Conservation (phyloP, 64 coral and sea anemone genomes). For the Dendronephthya gigantea region DNA sequence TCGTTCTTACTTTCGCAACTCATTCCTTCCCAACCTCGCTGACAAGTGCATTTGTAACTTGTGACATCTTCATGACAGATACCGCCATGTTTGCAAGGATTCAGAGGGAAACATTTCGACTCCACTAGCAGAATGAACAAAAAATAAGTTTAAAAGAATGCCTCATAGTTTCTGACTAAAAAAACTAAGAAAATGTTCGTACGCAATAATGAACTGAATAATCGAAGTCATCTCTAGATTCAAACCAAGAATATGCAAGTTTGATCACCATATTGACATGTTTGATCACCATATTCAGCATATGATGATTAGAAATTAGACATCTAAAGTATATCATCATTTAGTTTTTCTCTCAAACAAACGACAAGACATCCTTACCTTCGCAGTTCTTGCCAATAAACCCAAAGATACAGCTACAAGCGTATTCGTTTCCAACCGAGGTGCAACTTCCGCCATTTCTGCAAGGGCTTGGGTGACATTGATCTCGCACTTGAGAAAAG, state of each 20-base stretch:
- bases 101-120: constrained; percentile 9
- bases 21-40: not conserved
- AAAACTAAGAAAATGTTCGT: not conserved
- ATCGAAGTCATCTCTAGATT: not conserved
- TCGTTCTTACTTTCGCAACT: constrained; percentile 13
- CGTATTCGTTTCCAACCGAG: not conserved
- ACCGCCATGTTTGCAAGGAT: constrained; percentile 16
- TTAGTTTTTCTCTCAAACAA: not conserved
- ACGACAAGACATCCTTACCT: not conserved
- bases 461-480: not conserved
- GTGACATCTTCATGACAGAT: not conserved
- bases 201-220: too few species aligned
- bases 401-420: not conserved
- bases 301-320: too few species aligned
- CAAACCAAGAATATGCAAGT: not conserved
- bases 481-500: not conserved
- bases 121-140: not conserved
- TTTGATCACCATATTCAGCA: too few species aligned
- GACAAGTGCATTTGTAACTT: not conserved
- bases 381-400: constrained; percentile 12
- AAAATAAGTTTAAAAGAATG: not conserved
- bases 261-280: too few species aligned
- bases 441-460: not conserved
- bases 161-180: not conserved
- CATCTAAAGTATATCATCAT: too few species aligned